Evolutionary conservation across 2,888 invertebrate species (phyloP).

Genomic region (Leptogaster cylindrica): DNA sequence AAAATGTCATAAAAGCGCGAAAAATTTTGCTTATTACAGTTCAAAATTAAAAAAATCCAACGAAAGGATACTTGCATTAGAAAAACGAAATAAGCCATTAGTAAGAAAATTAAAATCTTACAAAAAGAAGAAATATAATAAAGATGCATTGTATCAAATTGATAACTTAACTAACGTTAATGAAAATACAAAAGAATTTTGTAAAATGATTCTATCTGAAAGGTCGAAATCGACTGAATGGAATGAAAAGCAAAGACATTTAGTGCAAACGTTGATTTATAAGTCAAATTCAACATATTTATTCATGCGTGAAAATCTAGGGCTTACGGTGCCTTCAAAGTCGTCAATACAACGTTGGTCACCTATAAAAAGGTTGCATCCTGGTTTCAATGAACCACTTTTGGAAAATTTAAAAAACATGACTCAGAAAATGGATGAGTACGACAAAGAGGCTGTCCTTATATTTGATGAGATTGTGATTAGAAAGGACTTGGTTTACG

Average conservation of each 20-base stretch:
- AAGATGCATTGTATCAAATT: neutral
- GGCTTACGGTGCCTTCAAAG: neutral
- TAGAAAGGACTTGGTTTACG: neutral
- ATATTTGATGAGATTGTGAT: constrained; percentile 3
- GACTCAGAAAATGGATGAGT: neutral
- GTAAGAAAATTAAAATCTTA: neutral
- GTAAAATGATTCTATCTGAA: neutral
- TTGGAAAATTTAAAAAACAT: neutral
- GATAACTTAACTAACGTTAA: neutral
- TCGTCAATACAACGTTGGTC: constrained; percentile 2
- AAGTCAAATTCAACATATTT: neutral
- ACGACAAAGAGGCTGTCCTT: neutral
- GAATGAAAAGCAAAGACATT: constrained; percentile 4
- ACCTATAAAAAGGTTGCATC: neutral
- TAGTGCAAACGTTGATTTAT: neutral
- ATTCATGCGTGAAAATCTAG: neutral
- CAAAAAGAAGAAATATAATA: neutral
- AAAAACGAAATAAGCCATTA: neutral
- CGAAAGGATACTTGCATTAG: neutral
- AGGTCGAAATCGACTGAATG: neutral
- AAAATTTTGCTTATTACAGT: constrained; percentile 4
- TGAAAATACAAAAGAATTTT: too few relatives aligned
- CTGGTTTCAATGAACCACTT: neutral
- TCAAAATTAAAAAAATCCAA: neutral
- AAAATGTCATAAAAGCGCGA: neutral